Percentiles rank a stretch among this genome's conserved stretches.
These are phyloP conservation scores for Lepidurus arcticus DNA, from an alignment of 1,140 invertebrate species.

Conservation along the genomic window DNA sequence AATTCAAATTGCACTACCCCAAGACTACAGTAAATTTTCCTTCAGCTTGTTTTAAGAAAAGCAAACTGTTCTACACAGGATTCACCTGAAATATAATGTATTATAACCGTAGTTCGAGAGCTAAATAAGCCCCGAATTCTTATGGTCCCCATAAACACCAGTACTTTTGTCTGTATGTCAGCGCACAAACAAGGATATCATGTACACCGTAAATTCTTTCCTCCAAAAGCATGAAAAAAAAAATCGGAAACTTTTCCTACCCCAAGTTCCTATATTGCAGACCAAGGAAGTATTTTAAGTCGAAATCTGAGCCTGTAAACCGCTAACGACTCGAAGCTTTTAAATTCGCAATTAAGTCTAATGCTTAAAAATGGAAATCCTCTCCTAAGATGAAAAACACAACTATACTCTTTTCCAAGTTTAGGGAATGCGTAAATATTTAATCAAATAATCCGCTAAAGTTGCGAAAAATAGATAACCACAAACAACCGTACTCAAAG, in stretches of 20 bases:
- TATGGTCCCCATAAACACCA: conserved; percentile 17
- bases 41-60: background rate
- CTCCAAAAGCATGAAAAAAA: too few species aligned
- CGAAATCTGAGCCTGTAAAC: too few species aligned
- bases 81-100: conserved; percentile 22
- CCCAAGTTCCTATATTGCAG: background rate
- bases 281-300: too few species aligned
- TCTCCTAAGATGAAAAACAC: background rate
- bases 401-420: background rate
- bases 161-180: background rate
- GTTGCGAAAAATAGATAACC: background rate
- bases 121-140: background rate
- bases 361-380: background rate
- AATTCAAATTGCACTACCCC: too few species aligned
- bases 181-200: too few species aligned
- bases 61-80: background rate
- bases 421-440: background rate
- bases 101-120: background rate
- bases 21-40: too few species aligned
- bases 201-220: too few species aligned
- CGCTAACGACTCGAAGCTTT: too few species aligned
- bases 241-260: background rate
- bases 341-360: background rate
- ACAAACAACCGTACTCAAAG: background rate
- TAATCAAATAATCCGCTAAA: background rate